Evolutionary conservation across 1,140 invertebrate species (phyloP), one percentile per base, ranked within the genome.

Genomic region (Marisa cornuarietis): DNA sequence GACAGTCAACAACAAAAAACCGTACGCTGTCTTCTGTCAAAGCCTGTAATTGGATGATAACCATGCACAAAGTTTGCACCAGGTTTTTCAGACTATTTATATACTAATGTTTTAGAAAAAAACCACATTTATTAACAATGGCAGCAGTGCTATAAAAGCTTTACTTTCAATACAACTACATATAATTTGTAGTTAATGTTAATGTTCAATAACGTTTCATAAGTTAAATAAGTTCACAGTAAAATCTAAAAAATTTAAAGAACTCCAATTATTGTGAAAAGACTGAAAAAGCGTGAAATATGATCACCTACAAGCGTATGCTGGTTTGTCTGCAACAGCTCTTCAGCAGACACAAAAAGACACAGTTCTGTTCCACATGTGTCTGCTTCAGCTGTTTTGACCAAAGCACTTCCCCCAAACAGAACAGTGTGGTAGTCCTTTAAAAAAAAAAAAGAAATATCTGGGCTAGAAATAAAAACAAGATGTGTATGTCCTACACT

Each of bases 1-100:
- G 93, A 91, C 97, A 99, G 91, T 99, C 98, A 10, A 99, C 97
- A 42, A 99, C 93, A 92, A 99, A 99, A 91, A 99, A 99, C 85
- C 95, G 78, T 2, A 91, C 88, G 49, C 86, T 79, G 76, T 90
- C 94, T 91, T 90, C 87, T 88, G 93, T 91, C 0, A 91, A 85
- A 54, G 88, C 94, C 54, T 58, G 54, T 8, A 58, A 58, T 14
- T 94, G 52, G 92, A 92, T 90, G 87, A 94, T 93, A 31, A 91
- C 91, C n/a, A 65, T 42, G 31, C 79, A n/a, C 11, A 22, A 13
- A 79, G 10, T n/a, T 54, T 49, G 24, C 13, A 13, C 11, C 42
- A 71, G 9, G 22, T 11, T 20, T 22, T 20, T 76, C 42, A 51
- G 49, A 51, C 49, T 13, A 61, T 3, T 6, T 11, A 58, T 18